phyloP scores from a whole-genome alignment of 2,888 invertebrate species.

The Eupithecia pulchellata region DNA sequence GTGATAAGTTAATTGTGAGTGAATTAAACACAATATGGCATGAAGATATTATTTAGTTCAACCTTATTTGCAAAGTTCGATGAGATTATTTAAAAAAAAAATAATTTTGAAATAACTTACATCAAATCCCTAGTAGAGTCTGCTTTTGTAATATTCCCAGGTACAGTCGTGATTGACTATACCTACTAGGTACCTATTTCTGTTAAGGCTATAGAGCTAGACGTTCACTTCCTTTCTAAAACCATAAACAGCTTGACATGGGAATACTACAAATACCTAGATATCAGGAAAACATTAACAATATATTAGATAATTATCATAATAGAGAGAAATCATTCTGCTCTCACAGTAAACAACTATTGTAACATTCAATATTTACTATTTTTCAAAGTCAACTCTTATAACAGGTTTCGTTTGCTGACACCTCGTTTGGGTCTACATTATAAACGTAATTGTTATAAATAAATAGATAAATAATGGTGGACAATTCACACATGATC shows the following conservation, averaged over 20 bases:
- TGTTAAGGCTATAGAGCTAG: background rate
- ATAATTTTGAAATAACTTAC: background rate
- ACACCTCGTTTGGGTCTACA: background rate
- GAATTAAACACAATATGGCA: background rate
- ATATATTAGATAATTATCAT: background rate
- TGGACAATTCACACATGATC: too few relatives aligned
- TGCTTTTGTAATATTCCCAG: background rate
- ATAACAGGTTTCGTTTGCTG: background rate
- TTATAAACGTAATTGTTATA: background rate
- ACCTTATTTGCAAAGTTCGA: background rate
- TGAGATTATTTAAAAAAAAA: background rate
- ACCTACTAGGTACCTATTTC: background rate
- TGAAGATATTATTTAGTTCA: background rate
- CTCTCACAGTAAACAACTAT: background rate
- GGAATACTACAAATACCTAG: background rate
- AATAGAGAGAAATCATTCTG: background rate
- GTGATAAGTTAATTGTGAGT: background rate
- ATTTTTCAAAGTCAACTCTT: background rate
- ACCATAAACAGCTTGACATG: background rate
- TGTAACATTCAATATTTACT: background rate
- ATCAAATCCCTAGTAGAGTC: background rate
- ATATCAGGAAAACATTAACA: background rate
- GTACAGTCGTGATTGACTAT: slow-evolving; percentile 8
- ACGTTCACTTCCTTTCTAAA: slow-evolving; percentile 29
- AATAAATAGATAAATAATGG: too few relatives aligned